Percentiles rank a stretch among this genome's conserved stretches.
Evolutionary conservation across 2,113 vertebrate genomes (phyloP).

Genomic region (Acanthochromis polyacanthus): DNA sequence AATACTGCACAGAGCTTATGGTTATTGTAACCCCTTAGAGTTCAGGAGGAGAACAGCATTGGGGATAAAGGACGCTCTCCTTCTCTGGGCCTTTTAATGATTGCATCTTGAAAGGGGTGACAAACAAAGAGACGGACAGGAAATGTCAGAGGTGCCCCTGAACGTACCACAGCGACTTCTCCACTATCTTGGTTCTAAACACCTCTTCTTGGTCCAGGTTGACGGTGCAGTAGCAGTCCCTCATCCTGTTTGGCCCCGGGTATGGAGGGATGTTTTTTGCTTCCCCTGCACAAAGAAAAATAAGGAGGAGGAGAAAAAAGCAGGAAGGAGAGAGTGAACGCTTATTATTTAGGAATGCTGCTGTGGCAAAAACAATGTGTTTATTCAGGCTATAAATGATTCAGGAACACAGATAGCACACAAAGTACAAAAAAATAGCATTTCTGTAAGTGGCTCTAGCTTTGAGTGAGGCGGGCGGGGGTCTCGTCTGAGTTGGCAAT

Average conservation of each 20-base stretch:
- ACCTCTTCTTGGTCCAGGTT: conserved; percentile 99
- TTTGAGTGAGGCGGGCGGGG: background rate
- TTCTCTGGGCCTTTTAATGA: too few species aligned
- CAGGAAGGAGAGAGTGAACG: conserved; percentile 13
- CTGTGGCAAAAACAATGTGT: conserved; percentile 23
- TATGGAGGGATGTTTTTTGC: conserved; percentile 98
- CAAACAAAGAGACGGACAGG: background rate
- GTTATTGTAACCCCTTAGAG: too few species aligned
- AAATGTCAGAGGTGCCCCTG: background rate
- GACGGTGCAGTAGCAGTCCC: conserved; percentile 98
- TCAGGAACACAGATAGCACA: conserved; percentile 26
- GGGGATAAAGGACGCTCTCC: too few species aligned
- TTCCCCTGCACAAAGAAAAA: conserved; percentile 87
- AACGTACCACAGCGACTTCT: conserved; percentile 90
- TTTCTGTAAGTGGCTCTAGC: conserved; percentile 33
- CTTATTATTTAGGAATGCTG: conserved; percentile 35
- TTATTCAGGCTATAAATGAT: conserved; percentile 40
- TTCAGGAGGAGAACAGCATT: too few species aligned
- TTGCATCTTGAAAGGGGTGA: background rate
- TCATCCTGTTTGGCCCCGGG: conserved; percentile 97
- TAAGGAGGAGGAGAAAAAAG: background rate
- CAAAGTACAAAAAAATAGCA: background rate
- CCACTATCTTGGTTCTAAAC: conserved; percentile 98
- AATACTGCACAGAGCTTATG: too few species aligned
- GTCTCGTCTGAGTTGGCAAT: background rate